phyloP scores from a whole-genome alignment of 1,140 invertebrate species.

The Drosophila bifasciata region DNA sequence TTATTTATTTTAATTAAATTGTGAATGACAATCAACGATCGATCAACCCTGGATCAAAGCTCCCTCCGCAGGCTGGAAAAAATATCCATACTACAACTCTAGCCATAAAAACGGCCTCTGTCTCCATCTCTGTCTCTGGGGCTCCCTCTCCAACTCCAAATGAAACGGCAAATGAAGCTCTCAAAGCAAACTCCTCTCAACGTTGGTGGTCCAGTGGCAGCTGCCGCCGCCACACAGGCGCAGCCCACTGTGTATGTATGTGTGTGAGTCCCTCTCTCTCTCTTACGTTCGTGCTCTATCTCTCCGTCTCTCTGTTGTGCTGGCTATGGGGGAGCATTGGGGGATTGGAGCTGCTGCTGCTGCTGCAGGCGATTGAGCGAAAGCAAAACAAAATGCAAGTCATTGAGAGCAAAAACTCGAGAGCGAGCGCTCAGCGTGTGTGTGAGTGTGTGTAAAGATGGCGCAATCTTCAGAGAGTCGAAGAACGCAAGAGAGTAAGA shows the following conservation, averaged over 20 bases:
- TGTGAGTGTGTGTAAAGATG: conserved; percentile 58
- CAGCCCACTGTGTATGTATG: conserved; percentile 35
- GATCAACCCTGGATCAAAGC: background rate
- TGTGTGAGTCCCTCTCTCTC: conserved; percentile 23
- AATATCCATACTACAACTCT: conserved; percentile 33
- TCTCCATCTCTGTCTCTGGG: conserved; percentile 15
- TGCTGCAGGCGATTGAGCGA: conserved; percentile 71
- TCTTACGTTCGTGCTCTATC: conserved; percentile 1
- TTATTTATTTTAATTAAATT: background rate
- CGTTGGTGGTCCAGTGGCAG: conserved; percentile 80
- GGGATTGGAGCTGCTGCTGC: conserved; percentile 44
- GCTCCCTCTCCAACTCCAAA: conserved; percentile 38
- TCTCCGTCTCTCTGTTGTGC: conserved; percentile 6
- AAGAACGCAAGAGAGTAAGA: conserved; percentile 54
- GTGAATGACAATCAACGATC: conserved; percentile 10
- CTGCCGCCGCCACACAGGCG: conserved; percentile 71
- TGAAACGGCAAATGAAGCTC: conserved; percentile 80
- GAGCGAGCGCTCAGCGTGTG: conserved; percentile 39
- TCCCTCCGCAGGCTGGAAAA: conserved; percentile 17
- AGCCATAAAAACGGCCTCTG: conserved; percentile 32
- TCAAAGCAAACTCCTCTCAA: conserved; percentile 51
- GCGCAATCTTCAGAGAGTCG: conserved; percentile 67
- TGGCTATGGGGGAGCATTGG: conserved; percentile 46
- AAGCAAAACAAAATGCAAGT: conserved; percentile 75
- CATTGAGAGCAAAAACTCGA: conserved; percentile 76